Evolutionary conservation across 2,797 vertebrate genomes (phyloP).

Genomic region (Ataeniobius toweri): DNA sequence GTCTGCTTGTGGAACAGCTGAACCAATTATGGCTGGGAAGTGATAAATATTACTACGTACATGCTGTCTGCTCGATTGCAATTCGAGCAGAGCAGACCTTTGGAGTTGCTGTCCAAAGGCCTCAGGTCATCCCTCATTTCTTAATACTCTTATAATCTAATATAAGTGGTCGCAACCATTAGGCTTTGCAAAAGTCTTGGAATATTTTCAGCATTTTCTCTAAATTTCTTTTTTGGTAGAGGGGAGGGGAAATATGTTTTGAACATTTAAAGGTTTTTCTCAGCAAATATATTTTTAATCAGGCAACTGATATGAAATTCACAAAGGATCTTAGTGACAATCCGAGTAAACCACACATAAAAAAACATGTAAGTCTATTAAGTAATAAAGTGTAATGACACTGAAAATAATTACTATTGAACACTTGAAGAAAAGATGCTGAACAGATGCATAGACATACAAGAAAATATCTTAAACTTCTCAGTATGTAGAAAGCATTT

Average conservation of each 20-base stretch:
- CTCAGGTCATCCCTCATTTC: background rate
- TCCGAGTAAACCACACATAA: background rate
- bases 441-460: too few relatives aligned
- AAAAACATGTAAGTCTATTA: background rate
- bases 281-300: background rate
- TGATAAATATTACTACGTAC: constrained; percentile 33
- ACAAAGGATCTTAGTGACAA: background rate
- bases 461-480: too few relatives aligned
- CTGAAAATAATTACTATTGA: too few relatives aligned
- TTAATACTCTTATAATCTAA: background rate
- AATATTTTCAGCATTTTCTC: background rate
- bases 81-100: constrained; percentile 3
- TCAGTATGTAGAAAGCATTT: too few relatives aligned
- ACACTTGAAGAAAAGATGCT: background rate
- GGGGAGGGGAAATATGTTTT: background rate
- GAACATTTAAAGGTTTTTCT: background rate
- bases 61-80: background rate
- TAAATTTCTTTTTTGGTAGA: background rate
- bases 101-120: too few relatives aligned
- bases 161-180: background rate
- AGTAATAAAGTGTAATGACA: background rate
- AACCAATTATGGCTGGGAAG: constrained; percentile 57
- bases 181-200: background rate
- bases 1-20: constrained; percentile 59
- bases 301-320: background rate